Evolutionary conservation across 2,113 vertebrate species (phyloP).

Genomic region (Periophthalmus modestus): DNA sequence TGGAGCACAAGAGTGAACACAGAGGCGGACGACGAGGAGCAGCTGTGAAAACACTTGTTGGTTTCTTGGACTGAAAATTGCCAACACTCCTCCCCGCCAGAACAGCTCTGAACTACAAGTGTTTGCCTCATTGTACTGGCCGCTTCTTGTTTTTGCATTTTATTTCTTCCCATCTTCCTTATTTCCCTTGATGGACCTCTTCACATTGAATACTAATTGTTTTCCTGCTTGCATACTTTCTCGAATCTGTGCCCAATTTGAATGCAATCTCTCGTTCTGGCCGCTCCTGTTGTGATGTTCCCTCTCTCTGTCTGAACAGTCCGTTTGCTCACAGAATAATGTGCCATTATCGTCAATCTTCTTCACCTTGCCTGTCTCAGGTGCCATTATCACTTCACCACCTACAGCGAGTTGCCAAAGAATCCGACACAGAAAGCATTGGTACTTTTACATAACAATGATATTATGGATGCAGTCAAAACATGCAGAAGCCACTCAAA

Average conservation of each 20-base stretch:
- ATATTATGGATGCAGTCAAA: conserved; percentile 24
- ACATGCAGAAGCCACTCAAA: not conserved
- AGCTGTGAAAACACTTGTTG: conserved; percentile 35
- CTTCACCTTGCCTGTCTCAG: conserved; percentile 44
- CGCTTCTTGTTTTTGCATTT: not conserved
- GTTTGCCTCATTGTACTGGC: conserved; percentile 7
- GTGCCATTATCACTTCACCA: conserved; percentile 35
- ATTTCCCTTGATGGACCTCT: conserved; percentile 8
- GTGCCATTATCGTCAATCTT: conserved; percentile 58
- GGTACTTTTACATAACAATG: conserved; percentile 18
- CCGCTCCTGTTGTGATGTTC: conserved; percentile 2
- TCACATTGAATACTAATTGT: conserved; percentile 20
- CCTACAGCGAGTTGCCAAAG: conserved; percentile 24
- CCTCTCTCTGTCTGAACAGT: conserved; percentile 10
- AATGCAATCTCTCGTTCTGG: conserved; percentile 8
- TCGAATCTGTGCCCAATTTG: not conserved
- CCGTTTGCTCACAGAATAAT: conserved; percentile 16
- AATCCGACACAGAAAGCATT: conserved; percentile 5
- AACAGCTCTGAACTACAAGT: conserved; percentile 18
- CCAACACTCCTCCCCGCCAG: conserved; percentile 12
- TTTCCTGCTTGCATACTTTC: conserved; percentile 5
- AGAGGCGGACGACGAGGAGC: conserved; percentile 13
- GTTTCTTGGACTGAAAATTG: conserved; percentile 22
- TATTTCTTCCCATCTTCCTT: not conserved
- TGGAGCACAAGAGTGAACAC: not conserved